These are phyloP conservation scores for Choristoneura fumiferana DNA, from an alignment of 1,140 invertebrate species.

Conservation along the genomic window DNA sequence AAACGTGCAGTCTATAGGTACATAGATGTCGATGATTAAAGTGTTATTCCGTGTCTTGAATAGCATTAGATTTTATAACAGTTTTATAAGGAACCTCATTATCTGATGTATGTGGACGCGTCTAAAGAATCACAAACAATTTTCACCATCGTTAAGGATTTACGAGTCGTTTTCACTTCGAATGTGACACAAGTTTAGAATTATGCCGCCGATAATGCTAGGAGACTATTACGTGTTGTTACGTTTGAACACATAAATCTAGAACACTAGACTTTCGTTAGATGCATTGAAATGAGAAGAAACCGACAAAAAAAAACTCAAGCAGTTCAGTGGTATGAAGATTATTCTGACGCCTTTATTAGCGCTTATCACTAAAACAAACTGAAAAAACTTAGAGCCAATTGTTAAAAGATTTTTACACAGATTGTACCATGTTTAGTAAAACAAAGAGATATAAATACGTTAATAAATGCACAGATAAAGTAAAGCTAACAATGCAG, in stretches of 20 bases:
- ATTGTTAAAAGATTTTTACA: background rate
- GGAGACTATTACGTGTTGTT: conserved; percentile 3
- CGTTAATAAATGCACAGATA: conserved; percentile 6
- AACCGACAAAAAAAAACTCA: no score
- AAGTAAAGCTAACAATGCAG: conserved; percentile 8
- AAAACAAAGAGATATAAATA: conserved; percentile 9
- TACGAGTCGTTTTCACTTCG: conserved; percentile 15
- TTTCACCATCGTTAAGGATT: conserved; percentile 13
- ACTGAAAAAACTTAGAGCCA: background rate
- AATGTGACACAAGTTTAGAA: conserved; percentile 16
- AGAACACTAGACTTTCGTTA: no score
- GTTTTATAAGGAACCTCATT: conserved; percentile 6
- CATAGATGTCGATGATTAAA: no score
- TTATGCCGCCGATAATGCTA: background rate
- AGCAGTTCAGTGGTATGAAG: no score
- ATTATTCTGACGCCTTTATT: background rate
- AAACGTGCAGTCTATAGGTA: no score
- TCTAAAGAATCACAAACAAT: conserved; percentile 12
- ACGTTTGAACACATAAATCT: background rate
- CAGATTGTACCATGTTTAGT: background rate
- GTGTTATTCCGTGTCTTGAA: no score
- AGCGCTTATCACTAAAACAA: background rate
- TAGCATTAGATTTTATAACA: background rate
- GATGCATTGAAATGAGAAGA: no score
- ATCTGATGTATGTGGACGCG: conserved; percentile 4